These are phyloP conservation scores for Oncorhynchus tshawytscha DNA, from an alignment of 2,113 vertebrate species.

Conservation along the genomic window DNA sequence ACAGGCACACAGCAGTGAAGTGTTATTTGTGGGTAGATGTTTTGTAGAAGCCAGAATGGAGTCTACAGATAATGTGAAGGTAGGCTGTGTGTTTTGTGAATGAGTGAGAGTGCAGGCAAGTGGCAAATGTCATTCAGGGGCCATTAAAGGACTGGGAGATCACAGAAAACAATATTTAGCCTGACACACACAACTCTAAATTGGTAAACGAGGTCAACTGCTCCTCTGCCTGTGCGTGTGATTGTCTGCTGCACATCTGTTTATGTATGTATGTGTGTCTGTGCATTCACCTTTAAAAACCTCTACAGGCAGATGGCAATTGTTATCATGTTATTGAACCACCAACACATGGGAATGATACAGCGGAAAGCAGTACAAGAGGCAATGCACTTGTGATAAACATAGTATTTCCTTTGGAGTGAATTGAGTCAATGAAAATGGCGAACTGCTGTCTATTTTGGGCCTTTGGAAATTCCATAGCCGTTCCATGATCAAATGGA, in stretches of 20 bases:
- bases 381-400: background rate
- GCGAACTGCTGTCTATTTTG: background rate
- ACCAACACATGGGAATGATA: background rate
- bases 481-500: background rate
- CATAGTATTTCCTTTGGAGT: background rate
- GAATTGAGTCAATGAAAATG: background rate
- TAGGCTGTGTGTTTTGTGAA: no score
- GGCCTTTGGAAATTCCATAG: background rate
- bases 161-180: no score
- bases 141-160: no score
- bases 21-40: background rate
- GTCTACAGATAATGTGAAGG: no score
- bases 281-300: background rate
- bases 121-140: background rate
- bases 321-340: background rate
- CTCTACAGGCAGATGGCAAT: background rate
- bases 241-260: no score
- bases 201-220: no score
- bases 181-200: no score
- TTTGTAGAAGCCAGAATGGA: background rate
- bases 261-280: background rate
- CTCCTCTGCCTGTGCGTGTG: background rate
- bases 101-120: no score
- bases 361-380: background rate
- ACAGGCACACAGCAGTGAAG: background rate